Evolutionary conservation across 2,888 invertebrate genomes (phyloP), one percentile per base, ranked within the genome.

Genomic region (Hirtodrosophila cameraria): DNA sequence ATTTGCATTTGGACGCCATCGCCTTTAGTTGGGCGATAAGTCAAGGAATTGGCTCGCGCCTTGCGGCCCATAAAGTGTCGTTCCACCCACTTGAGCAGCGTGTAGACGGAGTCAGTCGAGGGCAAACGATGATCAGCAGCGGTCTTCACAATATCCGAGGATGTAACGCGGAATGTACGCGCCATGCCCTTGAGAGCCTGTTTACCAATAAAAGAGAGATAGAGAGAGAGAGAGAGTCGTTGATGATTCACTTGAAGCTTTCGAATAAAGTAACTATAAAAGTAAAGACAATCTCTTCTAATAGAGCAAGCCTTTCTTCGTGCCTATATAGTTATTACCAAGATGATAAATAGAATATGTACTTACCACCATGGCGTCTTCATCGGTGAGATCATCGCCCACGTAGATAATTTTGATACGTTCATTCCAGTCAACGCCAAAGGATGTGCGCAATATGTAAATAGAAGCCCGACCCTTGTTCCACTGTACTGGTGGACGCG

Each of bases 101-200:
- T 96, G 49, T 97, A 93, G 0, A 97, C 97, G 0, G 97, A 96
- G 90, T 97, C 97, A 0, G 97, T 96, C 27, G 96, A 96, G 0
- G 97, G 96, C 38, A 97, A 92, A 60, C 97, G 95, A 43, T 96
- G 93, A 88, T 97, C 97, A 0, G 97, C 97, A 0, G 96, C 95
- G 0, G 97, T 97, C 87, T 96, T 95, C 3, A 95, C 95, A 80
- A 97, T 96, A 87, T 94, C 93, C 0, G 96, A 96, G 0, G 96
- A 95, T 0, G 96, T 95, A 7, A 97, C 96, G 45, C 97, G 94
- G 93, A 97, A 97, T 2, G 97, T 97, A 1, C 96, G 96, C 0
- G 97, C 97, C 96, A 97, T 97, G 90, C 97, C 97, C 92, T 97
- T 97, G 54, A 97, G 92, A 0, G 97, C 96, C 96, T 97, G 88